Evolutionary conservation across 2,797 vertebrate species (phyloP), one percentile per base, ranked within the genome.

Genomic region (Ispidina picta): DNA sequence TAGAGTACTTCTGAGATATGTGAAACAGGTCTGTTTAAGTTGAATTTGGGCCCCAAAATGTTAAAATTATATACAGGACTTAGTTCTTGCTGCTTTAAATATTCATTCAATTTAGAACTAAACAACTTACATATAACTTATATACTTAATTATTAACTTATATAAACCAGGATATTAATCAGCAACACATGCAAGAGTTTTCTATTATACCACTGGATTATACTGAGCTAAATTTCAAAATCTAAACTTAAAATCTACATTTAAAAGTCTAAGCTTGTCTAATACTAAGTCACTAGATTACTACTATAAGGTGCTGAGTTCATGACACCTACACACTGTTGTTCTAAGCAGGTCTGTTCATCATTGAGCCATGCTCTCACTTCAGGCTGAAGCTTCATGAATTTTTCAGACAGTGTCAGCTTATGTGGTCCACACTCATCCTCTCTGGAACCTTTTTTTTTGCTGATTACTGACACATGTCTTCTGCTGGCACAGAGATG

Each of bases 1-100:
- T 11, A 28, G 31, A 64, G 52, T 60, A 70, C 15, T 55, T 89
- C 65, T 88, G 55, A 94, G 91, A 90, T 69, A 76, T 14, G 46
- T 48, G 51, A 85, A 88, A 88, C 7, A 28, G 63, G 14, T 39
- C 31, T 11, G 17, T 70, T 84, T 73, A 79, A 79, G 73, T 41
- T 86, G 74, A 91, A 68, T 51, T 43, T 48, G 44, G 23, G n/a
- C 7, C 18, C 31, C 52, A 78, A 78, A 48, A 83, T 21, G 51
- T 7, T 85, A 83, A 71, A 82, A 56, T 16, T 19, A 17, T 56
- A 37, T 4, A 12, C 21, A 77, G 10, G 65, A 71, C 41, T 35
- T 72, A 65, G 46, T 55, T 54, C 19, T 63, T 64, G 35, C 18
- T 21, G 6, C 9, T 81, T 66, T 22, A 66, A 62, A 37, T 28